Base-by-base conservation (phyloP, 2,888 invertebrate genomes). In the Meteorus colon region DNA sequence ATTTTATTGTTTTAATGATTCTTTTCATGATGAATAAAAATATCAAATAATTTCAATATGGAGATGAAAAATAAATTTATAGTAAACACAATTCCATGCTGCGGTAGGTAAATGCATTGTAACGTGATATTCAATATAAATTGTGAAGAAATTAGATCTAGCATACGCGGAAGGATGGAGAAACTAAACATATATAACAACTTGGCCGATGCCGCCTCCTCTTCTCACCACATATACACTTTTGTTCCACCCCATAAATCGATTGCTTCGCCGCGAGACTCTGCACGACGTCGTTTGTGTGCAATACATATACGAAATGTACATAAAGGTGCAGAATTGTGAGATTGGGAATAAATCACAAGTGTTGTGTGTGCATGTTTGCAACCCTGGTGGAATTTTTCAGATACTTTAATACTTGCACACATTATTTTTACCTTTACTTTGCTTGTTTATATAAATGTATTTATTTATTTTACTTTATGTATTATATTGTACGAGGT, bases 111-210 rank as follows among this genome's bases (percentile, higher is more conserved):
- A n/a, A 65, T 24, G 37, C 19, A 65, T 65, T n/a, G 69, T 69
- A 69, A 69, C 14, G 34, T 48, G 69, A 69, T 69, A 69, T 69
- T 59, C 34, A 14, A 12, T 19, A 69, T 69, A 59, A 69, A 69
- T 51, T 55, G 19, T 51, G 41, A 55, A 37, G 75, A 75, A 75
- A 75, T 70, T 65, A 75, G 70, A 75, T 75, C 75, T 75, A 31
- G 65, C 29, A 69, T 70, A 65, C 37, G 51, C 63, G 75, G 75
- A 75, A 75, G 65, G 55, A 29, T 27, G 24, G 27, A 27, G 31
- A 69, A 29, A 55, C 31, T 31, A 55, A 34, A 31, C 31, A 31
- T 27, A 68, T 51, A 69, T 34, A 55, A 55, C 69, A 14, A 55
- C 29, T 55, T 31, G 55, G 34, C 55, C 55, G 16, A 68, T 55